phyloP scores from a whole-genome alignment of 1,140 invertebrate species.

The Phortica variegata region DNA sequence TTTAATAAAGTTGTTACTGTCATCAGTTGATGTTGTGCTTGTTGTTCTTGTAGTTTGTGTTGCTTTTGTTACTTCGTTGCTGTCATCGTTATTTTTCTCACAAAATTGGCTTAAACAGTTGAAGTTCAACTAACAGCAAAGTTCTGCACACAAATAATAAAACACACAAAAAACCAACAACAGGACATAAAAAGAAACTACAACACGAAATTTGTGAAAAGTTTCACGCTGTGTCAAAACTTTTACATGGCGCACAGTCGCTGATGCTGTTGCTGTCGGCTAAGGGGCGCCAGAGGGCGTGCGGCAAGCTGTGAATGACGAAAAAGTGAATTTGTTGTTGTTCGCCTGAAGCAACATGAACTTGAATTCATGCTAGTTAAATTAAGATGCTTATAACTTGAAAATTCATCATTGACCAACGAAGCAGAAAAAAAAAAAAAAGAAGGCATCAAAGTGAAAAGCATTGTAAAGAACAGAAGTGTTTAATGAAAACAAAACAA shows the following conservation, averaged over 20 bases:
- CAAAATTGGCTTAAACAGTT: conserved; percentile 39
- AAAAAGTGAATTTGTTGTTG: conserved; percentile 28
- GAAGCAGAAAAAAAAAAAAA: too few species aligned
- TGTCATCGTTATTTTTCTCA: background rate
- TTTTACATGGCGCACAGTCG: too few species aligned
- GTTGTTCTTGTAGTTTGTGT: conserved; percentile 11
- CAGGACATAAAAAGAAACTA: conserved; percentile 37
- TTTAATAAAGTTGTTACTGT: too few species aligned
- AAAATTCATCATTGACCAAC: too few species aligned
- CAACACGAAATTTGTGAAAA: conserved; percentile 18
- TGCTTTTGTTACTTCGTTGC: too few species aligned
- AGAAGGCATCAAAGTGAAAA: conserved; percentile 17
- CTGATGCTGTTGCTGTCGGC: background rate
- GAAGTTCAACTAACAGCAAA: conserved; percentile 19
- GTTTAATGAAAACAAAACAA: conserved; percentile 46
- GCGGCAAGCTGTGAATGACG: background rate
- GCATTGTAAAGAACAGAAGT: conserved; percentile 19
- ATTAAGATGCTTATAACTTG: conserved; percentile 36
- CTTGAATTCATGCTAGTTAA: conserved; percentile 43
- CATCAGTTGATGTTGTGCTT: conserved; percentile 6
- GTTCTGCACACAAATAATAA: too few species aligned
- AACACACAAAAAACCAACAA: conserved; percentile 14
- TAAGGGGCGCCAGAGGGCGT: conserved; percentile 1
- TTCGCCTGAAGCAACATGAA: conserved; percentile 21
- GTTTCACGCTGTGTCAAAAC: too few species aligned